phyloP scores from a whole-genome alignment of 2,113 vertebrate genomes.

The Alligator mississippiensis region DNA sequence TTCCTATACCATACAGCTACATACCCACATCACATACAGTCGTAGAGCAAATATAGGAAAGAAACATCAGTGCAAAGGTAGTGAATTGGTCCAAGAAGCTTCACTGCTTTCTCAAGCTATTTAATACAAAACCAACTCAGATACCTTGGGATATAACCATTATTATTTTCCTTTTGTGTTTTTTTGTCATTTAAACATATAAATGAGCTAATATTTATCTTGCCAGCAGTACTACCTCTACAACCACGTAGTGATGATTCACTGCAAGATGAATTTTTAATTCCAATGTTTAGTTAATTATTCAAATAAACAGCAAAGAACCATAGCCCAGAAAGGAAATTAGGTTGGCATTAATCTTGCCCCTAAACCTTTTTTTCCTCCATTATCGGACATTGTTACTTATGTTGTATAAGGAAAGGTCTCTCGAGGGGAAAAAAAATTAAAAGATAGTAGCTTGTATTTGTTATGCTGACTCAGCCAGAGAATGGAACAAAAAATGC shows the following conservation, averaged over 20 bases:
- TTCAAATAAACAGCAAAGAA: slow-evolving; percentile 39
- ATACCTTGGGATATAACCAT: not conserved
- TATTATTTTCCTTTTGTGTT: fast-evolving
- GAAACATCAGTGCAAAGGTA: not conserved
- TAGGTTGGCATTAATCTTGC: not conserved
- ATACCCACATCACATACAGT: fast-evolving
- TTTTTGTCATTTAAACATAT: not conserved
- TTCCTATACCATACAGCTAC: not conserved
- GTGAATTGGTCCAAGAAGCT: not conserved
- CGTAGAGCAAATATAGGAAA: no score
- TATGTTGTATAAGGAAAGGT: not conserved
- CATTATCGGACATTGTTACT: not conserved
- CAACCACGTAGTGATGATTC: slow-evolving; percentile 14
- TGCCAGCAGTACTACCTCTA: not conserved
- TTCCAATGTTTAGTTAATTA: slow-evolving; percentile 37
- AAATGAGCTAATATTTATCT: not conserved
- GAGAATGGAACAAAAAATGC: slow-evolving; percentile 33
- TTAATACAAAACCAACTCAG: not conserved
- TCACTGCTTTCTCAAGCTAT: not conserved
- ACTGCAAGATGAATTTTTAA: slow-evolving; percentile 24
- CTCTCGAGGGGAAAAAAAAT: not conserved
- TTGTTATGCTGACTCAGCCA: slow-evolving; percentile 63
- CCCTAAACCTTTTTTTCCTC: not conserved
- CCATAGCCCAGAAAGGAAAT: not conserved
- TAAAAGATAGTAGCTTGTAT: slow-evolving; percentile 31